Base-by-base conservation (phyloP, 2,797 vertebrate species). In the Melanotaenia nigrans region DNA sequence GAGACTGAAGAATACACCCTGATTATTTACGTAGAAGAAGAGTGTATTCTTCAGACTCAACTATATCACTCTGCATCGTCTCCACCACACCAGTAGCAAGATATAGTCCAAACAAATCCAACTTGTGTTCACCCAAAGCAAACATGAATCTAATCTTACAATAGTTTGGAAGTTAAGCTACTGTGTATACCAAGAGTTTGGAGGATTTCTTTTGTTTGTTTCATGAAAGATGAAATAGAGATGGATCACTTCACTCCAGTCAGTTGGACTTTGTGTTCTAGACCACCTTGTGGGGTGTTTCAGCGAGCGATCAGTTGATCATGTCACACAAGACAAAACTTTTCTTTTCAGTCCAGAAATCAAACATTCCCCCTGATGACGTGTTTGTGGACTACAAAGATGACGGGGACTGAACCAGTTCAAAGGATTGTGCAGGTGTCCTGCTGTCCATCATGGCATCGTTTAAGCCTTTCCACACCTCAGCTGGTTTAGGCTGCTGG, bases 381-480 rank as follows among this genome's bases (percentile, higher is more conserved):
- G 45, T 10, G 33, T 53, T 54, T 36, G 61, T 49, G 36, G 67
- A 70, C 88, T 86, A 86, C 82, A 92, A 85, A 62, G 90, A 86
- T 0, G 89, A 64, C 1, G 86, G 28, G 20, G 87, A 61, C 68
- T 70, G 72, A 3, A 85, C 42, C 5, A 82, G 71, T 84, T 95
- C 95, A 84, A 95, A 93, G 54, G 96, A 90, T 70, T 93, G 96
- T 88, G 94, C 94, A 36, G 68, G 91, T 73, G 82, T 94, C 95
- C 95, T 91, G 95, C 87, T 79, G 94, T 92, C 84, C 25, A 77
- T 71, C 59, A 72, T 12, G 65, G 88, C 72, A 24, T 83, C 95
- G 81, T 91, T 95, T 91, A 89, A 91, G 84, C 93, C 92, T 77
- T 95, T 96, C 97, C 97, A 99, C 78, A 90, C 91, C 61, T 94